These are phyloP conservation scores for Stictocephala bisonia DNA, from an alignment of 2,888 invertebrate genomes.

Conservation along the genomic window DNA sequence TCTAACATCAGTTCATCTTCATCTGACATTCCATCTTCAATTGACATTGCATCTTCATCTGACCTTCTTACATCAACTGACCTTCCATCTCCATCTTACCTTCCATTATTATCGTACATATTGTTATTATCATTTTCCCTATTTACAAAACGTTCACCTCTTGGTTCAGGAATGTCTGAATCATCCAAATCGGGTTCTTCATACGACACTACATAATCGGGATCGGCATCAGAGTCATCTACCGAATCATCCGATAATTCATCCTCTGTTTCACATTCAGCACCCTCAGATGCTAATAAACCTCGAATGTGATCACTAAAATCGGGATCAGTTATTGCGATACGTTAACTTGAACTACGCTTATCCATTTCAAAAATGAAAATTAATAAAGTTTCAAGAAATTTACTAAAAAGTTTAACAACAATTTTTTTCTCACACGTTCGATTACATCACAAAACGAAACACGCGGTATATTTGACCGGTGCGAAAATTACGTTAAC, in stretches of 20 bases:
- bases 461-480: conserved; percentile 17
- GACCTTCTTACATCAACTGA: too few species aligned
- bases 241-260: conserved; percentile 4
- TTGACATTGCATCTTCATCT: too few species aligned
- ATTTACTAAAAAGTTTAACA: not conserved
- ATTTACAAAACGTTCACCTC: conserved; percentile 18
- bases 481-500: conserved; percentile 8
- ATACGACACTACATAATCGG: not conserved
- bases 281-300: conserved; percentile 20
- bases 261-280: conserved; percentile 16
- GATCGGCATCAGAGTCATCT: conserved; percentile 32
- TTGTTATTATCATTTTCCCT: conserved; percentile 17
- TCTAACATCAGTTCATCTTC: conserved; percentile 1
- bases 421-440: conserved; percentile 1
- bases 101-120: not conserved
- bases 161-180: conserved; percentile 27
- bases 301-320: conserved; percentile 20
- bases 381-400: conserved; percentile 15
- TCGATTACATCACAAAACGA: conserved; percentile 7
- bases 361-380: conserved; percentile 24
- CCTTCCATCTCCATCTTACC: too few species aligned
- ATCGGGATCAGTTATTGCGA: conserved; percentile 31
- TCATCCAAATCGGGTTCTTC: conserved; percentile 29
- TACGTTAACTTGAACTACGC: conserved; percentile 7
- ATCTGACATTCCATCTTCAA: too few species aligned